Conservation (phyloP, 2,113 vertebrate species). For the Sphyrna mokarran region DNA sequence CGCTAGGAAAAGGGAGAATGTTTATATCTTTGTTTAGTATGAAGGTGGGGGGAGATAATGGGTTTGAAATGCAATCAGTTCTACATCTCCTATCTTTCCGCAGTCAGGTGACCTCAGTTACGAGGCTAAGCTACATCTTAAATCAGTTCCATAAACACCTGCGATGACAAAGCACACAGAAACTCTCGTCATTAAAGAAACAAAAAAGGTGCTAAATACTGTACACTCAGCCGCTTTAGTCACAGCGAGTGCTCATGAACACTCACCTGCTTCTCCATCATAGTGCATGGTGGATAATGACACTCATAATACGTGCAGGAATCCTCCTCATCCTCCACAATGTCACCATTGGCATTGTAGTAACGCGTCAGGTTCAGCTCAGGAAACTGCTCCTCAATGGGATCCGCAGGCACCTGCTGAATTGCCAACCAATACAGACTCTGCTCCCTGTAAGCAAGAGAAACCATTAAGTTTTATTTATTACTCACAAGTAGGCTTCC, state of each 20-base stretch:
- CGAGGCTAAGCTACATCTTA: no score
- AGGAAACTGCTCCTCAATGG: slow-evolving; percentile 93
- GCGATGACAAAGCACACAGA: no score
- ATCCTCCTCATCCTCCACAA: slow-evolving; percentile 93
- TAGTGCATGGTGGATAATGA: slow-evolving; percentile 93
- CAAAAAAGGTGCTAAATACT: not conserved
- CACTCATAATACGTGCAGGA: slow-evolving; percentile 98
- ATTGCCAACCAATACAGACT: slow-evolving; percentile 97
- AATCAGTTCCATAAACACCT: no score
- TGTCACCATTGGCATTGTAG: slow-evolving; percentile 94
- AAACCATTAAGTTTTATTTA: not conserved
- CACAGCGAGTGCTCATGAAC: not conserved
- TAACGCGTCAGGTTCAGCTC: slow-evolving; percentile 89
- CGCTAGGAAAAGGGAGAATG: no score
- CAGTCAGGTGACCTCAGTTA: no score
- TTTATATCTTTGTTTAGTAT: no score
- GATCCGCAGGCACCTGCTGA: slow-evolving; percentile 93
- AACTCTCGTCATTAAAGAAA: no score
- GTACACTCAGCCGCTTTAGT: not conserved
- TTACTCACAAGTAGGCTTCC: no score
- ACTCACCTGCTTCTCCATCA: slow-evolving; percentile 91
- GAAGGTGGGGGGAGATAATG: no score
- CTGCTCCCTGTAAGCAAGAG: slow-evolving; percentile 72
- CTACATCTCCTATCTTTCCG: no score
- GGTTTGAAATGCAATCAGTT: no score